Evolutionary conservation across 2,888 invertebrate species (phyloP).

Genomic region (Aphidius colemani): DNA sequence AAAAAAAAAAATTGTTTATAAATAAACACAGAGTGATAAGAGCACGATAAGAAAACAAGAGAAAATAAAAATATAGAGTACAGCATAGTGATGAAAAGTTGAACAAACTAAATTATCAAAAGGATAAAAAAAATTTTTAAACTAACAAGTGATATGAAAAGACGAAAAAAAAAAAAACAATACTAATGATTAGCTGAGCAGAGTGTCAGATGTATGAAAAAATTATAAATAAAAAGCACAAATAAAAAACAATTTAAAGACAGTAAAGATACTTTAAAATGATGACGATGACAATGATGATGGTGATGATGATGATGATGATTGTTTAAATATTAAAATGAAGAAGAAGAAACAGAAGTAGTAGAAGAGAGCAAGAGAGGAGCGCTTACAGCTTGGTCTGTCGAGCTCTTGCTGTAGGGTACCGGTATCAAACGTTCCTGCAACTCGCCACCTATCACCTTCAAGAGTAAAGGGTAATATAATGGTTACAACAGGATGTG

Average conservation of each 20-base stretch:
- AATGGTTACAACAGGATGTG: slow-evolving; percentile 66
- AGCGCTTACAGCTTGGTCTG: slow-evolving; percentile 99
- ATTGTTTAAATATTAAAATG: slow-evolving; percentile 17
- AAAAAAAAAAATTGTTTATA: too few species aligned
- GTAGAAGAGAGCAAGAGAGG: slow-evolving; percentile 65
- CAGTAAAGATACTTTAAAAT: slow-evolving; percentile 36
- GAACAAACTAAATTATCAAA: too few species aligned
- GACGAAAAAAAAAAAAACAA: neutral
- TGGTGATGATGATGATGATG: neutral
- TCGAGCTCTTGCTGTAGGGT: slow-evolving; percentile 99
- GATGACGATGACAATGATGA: slow-evolving; percentile 28
- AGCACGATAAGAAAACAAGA: too few species aligned
- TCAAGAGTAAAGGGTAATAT: slow-evolving; percentile 89
- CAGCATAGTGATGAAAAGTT: too few species aligned
- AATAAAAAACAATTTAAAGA: slow-evolving; percentile 27
- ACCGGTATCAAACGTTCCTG: slow-evolving; percentile 99
- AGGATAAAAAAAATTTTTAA: too few species aligned
- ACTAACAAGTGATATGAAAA: too few species aligned
- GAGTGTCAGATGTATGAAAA: neutral
- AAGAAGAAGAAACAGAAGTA: slow-evolving; percentile 42
- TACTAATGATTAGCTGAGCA: too few species aligned
- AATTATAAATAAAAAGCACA: slow-evolving; percentile 6
- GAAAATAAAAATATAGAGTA: too few species aligned
- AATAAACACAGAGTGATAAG: too few species aligned
- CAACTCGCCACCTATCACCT: slow-evolving; percentile 99